A percentile compares a stretch with the other conserved stretches of the same genome.
These are phyloP conservation scores for Emys orbicularis DNA, from an alignment of 2,797 vertebrate species.

Conservation along the genomic window DNA sequence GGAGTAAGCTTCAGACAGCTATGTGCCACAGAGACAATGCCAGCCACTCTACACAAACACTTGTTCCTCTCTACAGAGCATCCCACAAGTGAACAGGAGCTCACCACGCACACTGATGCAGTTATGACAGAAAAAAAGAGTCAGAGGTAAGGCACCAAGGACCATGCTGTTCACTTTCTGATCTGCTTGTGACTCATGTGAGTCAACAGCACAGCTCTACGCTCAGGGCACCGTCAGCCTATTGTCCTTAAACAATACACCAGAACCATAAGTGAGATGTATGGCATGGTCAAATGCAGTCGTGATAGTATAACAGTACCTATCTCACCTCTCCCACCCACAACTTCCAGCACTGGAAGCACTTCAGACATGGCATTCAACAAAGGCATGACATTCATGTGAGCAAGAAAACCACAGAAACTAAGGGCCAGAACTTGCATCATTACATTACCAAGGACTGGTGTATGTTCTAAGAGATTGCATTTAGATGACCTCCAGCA, in stretches of 20 bases:
- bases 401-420: conserved; percentile 2
- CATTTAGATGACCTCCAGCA: accelerated
- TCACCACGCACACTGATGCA: neutral
- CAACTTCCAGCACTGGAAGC: neutral
- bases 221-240: neutral
- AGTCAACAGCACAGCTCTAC: neutral
- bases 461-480: neutral
- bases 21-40: neutral
- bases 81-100: neutral
- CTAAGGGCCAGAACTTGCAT: neutral
- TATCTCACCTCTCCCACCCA: neutral
- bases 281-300: neutral
- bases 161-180: neutral
- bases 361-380: neutral
- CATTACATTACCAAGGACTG: neutral
- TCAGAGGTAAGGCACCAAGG: neutral
- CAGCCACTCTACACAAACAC: neutral
- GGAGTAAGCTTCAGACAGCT: neutral
- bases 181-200: conserved; percentile 8
- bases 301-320: neutral
- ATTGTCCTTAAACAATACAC: neutral
- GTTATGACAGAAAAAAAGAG: neutral
- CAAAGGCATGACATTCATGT: neutral
- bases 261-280: neutral
- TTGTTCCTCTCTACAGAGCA: neutral